Evolutionary conservation across 2,113 vertebrate genomes (phyloP), one percentile per base, ranked within the genome.

Genomic region (Psilopsiagon aymara): DNA sequence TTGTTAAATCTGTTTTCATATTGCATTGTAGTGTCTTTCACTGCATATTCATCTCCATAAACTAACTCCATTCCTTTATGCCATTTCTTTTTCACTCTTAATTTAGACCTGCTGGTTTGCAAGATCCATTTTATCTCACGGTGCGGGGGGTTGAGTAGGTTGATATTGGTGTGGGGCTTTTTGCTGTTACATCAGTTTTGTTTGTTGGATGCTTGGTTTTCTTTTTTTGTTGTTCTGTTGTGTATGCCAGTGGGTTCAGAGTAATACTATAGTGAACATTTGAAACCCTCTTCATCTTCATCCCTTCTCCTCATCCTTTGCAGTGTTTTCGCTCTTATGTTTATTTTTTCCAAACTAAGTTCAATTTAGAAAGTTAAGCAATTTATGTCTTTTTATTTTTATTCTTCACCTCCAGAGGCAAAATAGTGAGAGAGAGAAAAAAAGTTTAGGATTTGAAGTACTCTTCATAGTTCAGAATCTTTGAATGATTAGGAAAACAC

Each of bases 181-280:
- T 82, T 37, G 7, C 12, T 77, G 14, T 49, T 35, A 17, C 10
- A 41, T 62, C 17, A 47, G 11, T 63, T 60, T 59, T 20, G 46
- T 86, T 82, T 82, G 7, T 29, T n/a, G 27, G 31, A 53, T 9
- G 2, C 37, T 37, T 35, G 4, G 19, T 33, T 33, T 2, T 25
- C 25, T 57, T 28, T 44, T 24, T 10, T 15, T 16, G 11, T 39
- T 9, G 19, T 19, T 24, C 16, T 11, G 24, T 3, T 16, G 11
- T 23, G 7, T 7, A 6, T 20, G 13, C 19, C 0, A 10, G 4
- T 28, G 4, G 31, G 6, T 64, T 66, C 5, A 44, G 6, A 64
- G 16, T 39, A 63, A 66, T 18, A 8, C 13, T 64, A 51, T 12
- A 69, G 27, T n/a, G 12, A 63, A 51, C 6, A 51, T 51, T 69